Evolutionary conservation across 2,888 invertebrate species (phyloP).

Genomic region (Caenorhabditis sulstoni): DNA sequence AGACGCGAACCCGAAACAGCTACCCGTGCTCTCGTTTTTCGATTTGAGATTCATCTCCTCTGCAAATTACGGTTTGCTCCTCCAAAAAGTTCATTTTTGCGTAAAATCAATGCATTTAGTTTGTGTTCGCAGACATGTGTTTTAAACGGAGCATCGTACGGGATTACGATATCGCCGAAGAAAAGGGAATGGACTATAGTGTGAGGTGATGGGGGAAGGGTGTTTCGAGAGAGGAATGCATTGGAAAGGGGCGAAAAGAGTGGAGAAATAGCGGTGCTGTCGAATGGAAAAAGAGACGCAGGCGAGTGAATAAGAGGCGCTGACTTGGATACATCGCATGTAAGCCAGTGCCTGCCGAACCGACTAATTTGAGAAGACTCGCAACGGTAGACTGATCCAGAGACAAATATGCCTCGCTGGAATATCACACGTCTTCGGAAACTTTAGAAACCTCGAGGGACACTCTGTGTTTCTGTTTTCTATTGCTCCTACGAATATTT

Average conservation of each 20-base stretch:
- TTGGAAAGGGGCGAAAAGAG: constrained; percentile 45
- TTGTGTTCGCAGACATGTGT: not conserved
- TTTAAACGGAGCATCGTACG: constrained; percentile 10
- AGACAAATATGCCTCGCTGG: not conserved
- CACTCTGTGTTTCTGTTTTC: no score
- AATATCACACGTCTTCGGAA: no score
- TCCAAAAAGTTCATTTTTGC: not conserved
- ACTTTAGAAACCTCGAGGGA: no score
- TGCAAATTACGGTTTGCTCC: constrained; percentile 17
- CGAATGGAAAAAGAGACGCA: constrained; percentile 43
- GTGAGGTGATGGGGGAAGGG: constrained; percentile 9
- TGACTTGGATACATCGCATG: constrained; percentile 59
- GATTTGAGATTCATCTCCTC: constrained; percentile 14
- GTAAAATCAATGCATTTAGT: not conserved
- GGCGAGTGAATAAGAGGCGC: constrained; percentile 53
- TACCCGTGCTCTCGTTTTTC: not conserved
- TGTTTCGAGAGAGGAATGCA: constrained; percentile 22
- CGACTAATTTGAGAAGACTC: constrained; percentile 20
- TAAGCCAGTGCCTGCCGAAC: constrained; percentile 40
- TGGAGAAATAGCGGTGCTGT: constrained; percentile 41
- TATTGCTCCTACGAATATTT: no score
- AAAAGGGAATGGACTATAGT: constrained; percentile 5
- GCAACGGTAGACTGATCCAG: not conserved
- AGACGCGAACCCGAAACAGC: constrained; percentile 15
- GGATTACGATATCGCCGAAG: not conserved